Conservation (phyloP, 1,140 invertebrate genomes). For the Wasmannia auropunctata region DNA sequence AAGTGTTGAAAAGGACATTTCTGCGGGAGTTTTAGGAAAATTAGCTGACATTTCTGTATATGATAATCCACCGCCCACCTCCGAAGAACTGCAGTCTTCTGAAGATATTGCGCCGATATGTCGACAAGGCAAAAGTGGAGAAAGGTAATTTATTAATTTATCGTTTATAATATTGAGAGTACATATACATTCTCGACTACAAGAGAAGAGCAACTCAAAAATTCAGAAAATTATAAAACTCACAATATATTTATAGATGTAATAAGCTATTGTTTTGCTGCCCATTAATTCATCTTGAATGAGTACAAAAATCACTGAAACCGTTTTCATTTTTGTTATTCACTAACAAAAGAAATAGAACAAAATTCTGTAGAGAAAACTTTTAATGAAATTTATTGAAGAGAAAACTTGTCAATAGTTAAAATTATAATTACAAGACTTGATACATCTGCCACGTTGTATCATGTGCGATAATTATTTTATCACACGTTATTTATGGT, state of each 20-base stretch:
- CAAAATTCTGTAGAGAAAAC: neutral
- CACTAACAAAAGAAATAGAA: neutral
- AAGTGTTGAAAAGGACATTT: neutral
- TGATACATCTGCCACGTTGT: neutral
- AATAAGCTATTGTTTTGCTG: neutral
- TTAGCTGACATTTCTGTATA: constrained; percentile 70
- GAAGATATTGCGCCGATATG: neutral
- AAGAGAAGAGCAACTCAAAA: neutral
- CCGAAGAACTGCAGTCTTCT: neutral
- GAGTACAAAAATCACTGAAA: neutral
- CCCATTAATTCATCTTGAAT: too few relatives aligned
- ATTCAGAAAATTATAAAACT: neutral
- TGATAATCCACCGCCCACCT: constrained; percentile 45
- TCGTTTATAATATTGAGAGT: neutral
- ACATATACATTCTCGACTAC: neutral
- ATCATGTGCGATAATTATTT: neutral
- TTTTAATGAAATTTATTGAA: neutral
- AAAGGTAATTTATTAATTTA: constrained; percentile 71
- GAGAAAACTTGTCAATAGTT: neutral
- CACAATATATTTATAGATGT: neutral
- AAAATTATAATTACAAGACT: neutral
- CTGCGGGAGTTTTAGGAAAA: constrained; percentile 62
- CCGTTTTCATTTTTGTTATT: neutral
- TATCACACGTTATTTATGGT: neutral
- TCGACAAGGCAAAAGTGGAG: constrained; percentile 70